Percentiles rank a stretch among this genome's conserved stretches.
Conservation (phyloP, 2,113 vertebrate species). For the Anarrhichthys ocellatus region DNA sequence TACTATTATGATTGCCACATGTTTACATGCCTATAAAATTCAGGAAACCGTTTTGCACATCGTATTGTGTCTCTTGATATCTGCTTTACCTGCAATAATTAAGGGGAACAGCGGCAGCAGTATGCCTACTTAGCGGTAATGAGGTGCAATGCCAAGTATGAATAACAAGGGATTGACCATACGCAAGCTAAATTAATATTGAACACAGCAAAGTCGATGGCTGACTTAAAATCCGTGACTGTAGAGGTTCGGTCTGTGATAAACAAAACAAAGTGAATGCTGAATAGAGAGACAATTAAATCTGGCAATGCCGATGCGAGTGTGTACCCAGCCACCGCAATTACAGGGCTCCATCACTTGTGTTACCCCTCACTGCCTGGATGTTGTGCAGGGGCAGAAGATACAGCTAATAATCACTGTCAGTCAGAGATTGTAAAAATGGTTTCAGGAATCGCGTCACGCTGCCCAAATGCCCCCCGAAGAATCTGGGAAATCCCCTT, state of each 20-base stretch:
- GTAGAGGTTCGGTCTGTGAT: constrained; percentile 41
- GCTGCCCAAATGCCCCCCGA: constrained; percentile 20
- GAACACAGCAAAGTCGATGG: constrained; percentile 42
- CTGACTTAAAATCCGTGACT: constrained; percentile 47
- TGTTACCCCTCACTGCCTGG: constrained; percentile 50
- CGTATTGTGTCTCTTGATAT: constrained; percentile 46
- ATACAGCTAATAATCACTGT: neutral
- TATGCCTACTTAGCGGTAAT: constrained; percentile 58
- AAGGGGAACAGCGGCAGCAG: constrained; percentile 28
- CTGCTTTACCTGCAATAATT: constrained; percentile 60
- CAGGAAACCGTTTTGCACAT: constrained; percentile 20
- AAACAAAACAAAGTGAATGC: constrained; percentile 64
- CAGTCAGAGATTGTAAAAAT: neutral
- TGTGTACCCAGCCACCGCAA: constrained; percentile 27
- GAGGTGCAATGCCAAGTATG: constrained; percentile 56
- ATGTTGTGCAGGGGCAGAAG: neutral
- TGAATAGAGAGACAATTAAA: constrained; percentile 68
- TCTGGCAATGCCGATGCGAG: constrained; percentile 48
- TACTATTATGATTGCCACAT: constrained; percentile 30
- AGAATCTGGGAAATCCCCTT: constrained; percentile 45
- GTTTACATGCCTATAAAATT: constrained; percentile 42
- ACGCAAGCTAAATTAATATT: constrained; percentile 57
- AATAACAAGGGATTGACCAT: constrained; percentile 62
- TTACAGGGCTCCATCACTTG: constrained; percentile 35
- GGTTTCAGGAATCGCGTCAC: constrained; percentile 27